phyloP scores from a whole-genome alignment of 2,888 invertebrate genomes.

The Hemistola chrysoprasaria region DNA sequence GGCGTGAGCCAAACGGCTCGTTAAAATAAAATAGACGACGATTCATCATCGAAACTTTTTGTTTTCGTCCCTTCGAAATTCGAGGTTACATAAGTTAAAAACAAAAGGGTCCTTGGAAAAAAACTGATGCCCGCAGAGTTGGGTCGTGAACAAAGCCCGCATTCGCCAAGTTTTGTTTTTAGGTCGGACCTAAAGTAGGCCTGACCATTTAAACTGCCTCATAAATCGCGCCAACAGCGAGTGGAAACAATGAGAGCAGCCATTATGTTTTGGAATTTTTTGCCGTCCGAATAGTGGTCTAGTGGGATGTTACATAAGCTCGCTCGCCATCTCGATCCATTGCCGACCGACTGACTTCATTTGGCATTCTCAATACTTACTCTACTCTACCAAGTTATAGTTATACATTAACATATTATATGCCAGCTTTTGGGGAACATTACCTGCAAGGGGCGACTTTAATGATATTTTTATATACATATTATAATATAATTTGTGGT shows the following conservation, averaged over 20 bases:
- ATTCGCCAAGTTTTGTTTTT: conserved; percentile 64
- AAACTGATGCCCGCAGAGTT: conserved; percentile 59
- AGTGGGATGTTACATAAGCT: conserved; percentile 58
- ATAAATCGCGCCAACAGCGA: conserved; percentile 66
- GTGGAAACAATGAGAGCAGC: conserved; percentile 68
- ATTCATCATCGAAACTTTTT: conserved; percentile 63
- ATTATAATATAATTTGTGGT: too few relatives aligned
- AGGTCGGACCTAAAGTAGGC: conserved; percentile 55
- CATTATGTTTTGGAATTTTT: conserved; percentile 53
- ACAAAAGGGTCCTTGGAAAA: conserved; percentile 67
- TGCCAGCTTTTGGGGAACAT: too few relatives aligned
- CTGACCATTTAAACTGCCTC: conserved; percentile 65
- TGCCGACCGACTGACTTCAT: conserved; percentile 40
- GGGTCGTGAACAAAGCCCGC: conserved; percentile 62
- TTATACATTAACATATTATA: too few relatives aligned
- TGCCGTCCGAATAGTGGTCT: conserved; percentile 46
- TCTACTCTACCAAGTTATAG: conserved; percentile 27
- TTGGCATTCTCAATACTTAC: conserved; percentile 38
- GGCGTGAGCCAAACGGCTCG: conserved; percentile 24
- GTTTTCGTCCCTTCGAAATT: conserved; percentile 50
- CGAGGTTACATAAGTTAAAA: conserved; percentile 71
- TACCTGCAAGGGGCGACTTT: too few relatives aligned
- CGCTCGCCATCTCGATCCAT: conserved; percentile 40
- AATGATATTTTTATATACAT: too few relatives aligned
- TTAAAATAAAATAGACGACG: conserved; percentile 46